phyloP scores from a whole-genome alignment of 2,797 vertebrate genomes.

The Harpagifer antarcticus region DNA sequence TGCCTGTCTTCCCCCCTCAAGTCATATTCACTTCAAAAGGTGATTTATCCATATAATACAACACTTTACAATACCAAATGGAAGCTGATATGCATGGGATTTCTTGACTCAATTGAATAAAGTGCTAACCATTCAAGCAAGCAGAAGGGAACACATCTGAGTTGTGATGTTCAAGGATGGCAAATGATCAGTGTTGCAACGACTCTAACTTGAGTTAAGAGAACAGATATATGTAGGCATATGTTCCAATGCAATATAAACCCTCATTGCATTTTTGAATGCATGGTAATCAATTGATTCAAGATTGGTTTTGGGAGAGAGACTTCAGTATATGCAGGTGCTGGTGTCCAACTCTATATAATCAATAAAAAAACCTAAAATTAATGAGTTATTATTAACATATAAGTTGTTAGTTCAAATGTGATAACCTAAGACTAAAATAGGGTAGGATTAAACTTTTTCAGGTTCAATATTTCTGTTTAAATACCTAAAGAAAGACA shows the following conservation, averaged over 20 bases:
- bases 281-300: background rate
- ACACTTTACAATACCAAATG: background rate
- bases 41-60: conserved; percentile 37
- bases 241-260: background rate
- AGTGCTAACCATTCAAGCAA: conserved; percentile 4
- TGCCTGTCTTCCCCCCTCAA: conserved; percentile 25
- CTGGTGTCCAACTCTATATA: conserved; percentile 20
- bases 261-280: background rate
- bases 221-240: background rate
- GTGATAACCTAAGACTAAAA: background rate
- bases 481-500: background rate
- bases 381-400: no score
- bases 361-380: no score
- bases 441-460: no score
- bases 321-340: conserved; percentile 11
- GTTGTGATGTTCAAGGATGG: background rate
- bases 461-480: no score
- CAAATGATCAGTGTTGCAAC: background rate
- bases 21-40: conserved; percentile 36
- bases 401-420: background rate
- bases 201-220: background rate
- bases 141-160: background rate
- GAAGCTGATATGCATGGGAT: background rate
- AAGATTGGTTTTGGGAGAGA: background rate
- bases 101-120: conserved; percentile 21